Conservation (phyloP, 2,113 vertebrate species). For the Stigmatopora nigra region DNA sequence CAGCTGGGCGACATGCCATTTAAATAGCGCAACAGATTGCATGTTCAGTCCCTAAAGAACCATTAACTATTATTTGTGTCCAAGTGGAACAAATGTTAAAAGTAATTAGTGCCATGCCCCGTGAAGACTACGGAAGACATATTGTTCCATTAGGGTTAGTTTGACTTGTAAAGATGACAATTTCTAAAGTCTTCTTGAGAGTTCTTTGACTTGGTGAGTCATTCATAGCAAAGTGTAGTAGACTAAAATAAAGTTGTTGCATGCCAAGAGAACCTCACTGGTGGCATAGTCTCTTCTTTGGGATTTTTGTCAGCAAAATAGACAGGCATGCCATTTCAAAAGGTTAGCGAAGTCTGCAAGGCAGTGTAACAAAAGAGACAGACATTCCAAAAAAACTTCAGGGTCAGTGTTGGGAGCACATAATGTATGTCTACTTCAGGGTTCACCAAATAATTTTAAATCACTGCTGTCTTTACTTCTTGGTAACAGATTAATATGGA, state of each 20-base stretch:
- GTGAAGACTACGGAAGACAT: slow-evolving; percentile 31
- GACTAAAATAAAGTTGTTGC: slow-evolving; percentile 46
- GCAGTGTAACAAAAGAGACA: slow-evolving; percentile 27
- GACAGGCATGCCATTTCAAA: slow-evolving; percentile 64
- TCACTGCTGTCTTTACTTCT: background rate
- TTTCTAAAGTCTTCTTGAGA: slow-evolving; percentile 48
- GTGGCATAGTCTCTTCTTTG: slow-evolving; percentile 43
- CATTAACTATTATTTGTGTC: slow-evolving; percentile 59
- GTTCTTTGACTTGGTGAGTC: slow-evolving; percentile 40
- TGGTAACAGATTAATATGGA: background rate
- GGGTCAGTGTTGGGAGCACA: slow-evolving; percentile 1
- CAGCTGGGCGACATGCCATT: slow-evolving; percentile 52
- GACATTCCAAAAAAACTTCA: slow-evolving; percentile 16
- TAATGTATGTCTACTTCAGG: slow-evolving; percentile 1
- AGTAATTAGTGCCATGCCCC: slow-evolving; percentile 55
- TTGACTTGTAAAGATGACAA: slow-evolving; percentile 54
- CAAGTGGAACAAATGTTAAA: slow-evolving; percentile 63
- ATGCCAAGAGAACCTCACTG: slow-evolving; percentile 38
- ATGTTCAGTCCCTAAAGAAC: slow-evolving; percentile 52
- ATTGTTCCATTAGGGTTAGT: slow-evolving; percentile 35
- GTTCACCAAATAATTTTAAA: background rate
- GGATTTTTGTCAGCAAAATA: slow-evolving; percentile 45
- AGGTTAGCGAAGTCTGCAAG: slow-evolving; percentile 54
- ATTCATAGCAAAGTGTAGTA: slow-evolving; percentile 45
- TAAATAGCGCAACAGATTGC: slow-evolving; percentile 44